These are phyloP conservation scores for Petromus typicus DNA, from an alignment of 2,113 vertebrate species.

Conservation along the genomic window DNA sequence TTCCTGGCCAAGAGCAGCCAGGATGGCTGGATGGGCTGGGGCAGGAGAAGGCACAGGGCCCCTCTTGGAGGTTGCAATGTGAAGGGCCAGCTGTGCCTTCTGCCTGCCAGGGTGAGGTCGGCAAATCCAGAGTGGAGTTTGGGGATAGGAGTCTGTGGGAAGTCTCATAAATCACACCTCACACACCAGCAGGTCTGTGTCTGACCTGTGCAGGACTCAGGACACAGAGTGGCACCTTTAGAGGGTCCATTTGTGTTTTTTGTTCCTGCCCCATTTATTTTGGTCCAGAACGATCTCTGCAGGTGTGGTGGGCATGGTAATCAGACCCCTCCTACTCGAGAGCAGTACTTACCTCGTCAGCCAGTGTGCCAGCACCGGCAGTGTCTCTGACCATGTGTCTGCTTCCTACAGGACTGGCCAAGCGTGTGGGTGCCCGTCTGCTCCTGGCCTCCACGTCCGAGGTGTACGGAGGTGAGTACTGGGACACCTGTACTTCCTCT, in stretches of 20 bases:
- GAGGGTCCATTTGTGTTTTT: neutral
- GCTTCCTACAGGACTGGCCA: slow-evolving; percentile 92
- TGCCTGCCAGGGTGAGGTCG: neutral
- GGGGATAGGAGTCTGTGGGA: neutral
- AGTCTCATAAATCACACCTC: neutral
- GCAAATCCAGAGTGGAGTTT: neutral
- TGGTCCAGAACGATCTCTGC: neutral
- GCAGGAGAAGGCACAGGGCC: neutral
- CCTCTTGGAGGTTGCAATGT: neutral
- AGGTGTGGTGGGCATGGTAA: neutral
- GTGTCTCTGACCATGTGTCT: neutral
- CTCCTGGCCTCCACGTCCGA: slow-evolving; percentile 98
- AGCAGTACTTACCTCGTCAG: neutral
- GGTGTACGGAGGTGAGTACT: slow-evolving; percentile 96
- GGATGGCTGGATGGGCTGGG: neutral
- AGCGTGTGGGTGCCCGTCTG: slow-evolving; percentile 97
- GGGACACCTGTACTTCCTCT: accelerated
- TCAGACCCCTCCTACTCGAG: neutral
- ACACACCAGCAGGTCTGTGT: neutral
- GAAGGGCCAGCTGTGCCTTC: neutral
- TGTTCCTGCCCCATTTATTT: neutral
- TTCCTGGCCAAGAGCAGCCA: neutral
- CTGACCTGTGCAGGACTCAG: neutral
- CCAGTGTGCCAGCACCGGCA: neutral
- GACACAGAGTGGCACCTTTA: neutral